Conservation (phyloP, 2,113 vertebrate species). For the Brienomyrus longianalis region DNA sequence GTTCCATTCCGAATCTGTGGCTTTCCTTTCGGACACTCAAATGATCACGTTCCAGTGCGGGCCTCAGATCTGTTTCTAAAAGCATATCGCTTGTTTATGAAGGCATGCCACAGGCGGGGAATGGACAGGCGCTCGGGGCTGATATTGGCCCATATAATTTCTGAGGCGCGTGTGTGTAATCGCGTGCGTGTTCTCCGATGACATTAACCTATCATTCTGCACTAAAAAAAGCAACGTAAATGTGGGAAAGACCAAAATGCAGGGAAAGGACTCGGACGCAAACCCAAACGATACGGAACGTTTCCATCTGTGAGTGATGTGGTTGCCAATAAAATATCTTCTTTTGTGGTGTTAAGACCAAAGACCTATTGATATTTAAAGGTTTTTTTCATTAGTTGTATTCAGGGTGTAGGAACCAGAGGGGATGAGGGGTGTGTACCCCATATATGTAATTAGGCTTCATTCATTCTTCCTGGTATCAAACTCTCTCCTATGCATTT, state of each 20-base stretch:
- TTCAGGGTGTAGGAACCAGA: not conserved
- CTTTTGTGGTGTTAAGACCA: not conserved
- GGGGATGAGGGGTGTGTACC: not conserved
- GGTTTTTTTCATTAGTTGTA: not conserved
- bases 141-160: conserved; percentile 41
- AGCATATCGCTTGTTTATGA: conserved; percentile 49
- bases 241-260: not conserved
- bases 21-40: conserved; percentile 39
- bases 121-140: conserved; percentile 25
- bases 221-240: not conserved
- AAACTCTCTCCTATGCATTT: not conserved
- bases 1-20: conserved; percentile 47
- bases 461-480: not conserved
- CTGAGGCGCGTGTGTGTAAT: not conserved
- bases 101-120: conserved; percentile 43
- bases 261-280: not conserved
- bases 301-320: not conserved
- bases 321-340: not conserved
- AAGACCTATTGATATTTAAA: not conserved
- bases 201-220: conserved; percentile 2
- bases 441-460: not conserved
- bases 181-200: not conserved
- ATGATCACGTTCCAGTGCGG: conserved; percentile 22
- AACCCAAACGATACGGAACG: not conserved
- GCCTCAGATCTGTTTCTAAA: conserved; percentile 55